A percentile compares a stretch with the other conserved stretches of the same genome.
Conservation (phyloP, 2,113 vertebrate genomes). For the Nesoenas mayeri region DNA sequence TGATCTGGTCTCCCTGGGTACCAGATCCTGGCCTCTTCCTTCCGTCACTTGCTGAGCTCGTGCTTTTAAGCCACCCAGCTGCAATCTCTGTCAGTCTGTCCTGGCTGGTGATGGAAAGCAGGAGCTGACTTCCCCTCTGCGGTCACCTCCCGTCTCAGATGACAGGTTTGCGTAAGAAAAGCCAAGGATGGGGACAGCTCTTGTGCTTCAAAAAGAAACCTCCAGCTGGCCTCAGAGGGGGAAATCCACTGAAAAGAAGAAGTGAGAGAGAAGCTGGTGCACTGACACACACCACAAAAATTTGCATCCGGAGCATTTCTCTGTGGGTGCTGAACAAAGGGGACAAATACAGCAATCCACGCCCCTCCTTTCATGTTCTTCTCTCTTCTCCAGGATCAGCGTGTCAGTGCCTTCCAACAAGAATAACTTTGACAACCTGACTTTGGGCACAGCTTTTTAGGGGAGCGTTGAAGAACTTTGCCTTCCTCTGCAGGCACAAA, state of each 20-base stretch:
- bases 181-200: no score
- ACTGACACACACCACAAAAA: accelerated
- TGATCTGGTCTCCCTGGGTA: not conserved
- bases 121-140: not conserved
- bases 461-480: not conserved
- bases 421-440: not conserved
- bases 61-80: accelerated
- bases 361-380: accelerated
- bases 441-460: not conserved
- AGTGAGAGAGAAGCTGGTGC: not conserved
- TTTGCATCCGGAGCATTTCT: not conserved
- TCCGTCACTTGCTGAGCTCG: not conserved
- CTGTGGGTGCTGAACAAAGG: not conserved
- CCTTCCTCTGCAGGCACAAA: not conserved
- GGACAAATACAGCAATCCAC: accelerated
- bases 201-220: not conserved
- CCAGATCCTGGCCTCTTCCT: not conserved
- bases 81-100: not conserved
- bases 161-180: not conserved
- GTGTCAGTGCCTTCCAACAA: not conserved
- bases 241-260: slow-evolving; percentile 25
- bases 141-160: not conserved
- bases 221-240: not conserved
- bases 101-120: accelerated
- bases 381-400: not conserved